Evolutionary conservation across 2,888 invertebrate species (phyloP), one percentile per base, ranked within the genome.

Genomic region (Tromatobia lineatoria): DNA sequence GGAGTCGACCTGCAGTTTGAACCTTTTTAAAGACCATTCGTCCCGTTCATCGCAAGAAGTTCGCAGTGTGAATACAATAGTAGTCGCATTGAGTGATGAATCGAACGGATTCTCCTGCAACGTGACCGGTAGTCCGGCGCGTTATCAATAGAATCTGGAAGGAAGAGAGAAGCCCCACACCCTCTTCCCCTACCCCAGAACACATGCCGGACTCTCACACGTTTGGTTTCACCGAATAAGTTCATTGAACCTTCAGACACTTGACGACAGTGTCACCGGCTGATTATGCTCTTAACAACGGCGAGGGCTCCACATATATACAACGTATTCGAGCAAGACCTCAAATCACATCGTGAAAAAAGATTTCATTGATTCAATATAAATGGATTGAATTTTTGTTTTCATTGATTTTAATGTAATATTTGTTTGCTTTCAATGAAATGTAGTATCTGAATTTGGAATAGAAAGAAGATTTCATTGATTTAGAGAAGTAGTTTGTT

Each of bases 161-260:
- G 45, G 76, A 34, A 66, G 57, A 59, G n/a, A 45, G 42, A 54
- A 73, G 42, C 42, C 3, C 42, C 52, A 50, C 66, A 45, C 66
- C 54, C 61, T 18, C n/a, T 10, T 57, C 52, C 45, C 8, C n/a
- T 18, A 42, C 69, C 45, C 50, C 52, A 20, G 67, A 61, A 59
- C 66, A 54, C 57, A 25, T 11, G 42, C n/a, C 25, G 25, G 61
- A 34, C 75, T 70, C 69, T 73, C 74, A 45, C 1, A 64, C 64
- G 75, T 29, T 52, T 64, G 82, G 57, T 66, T 81, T 64, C 73
- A 67, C 82, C 82, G 80, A 83, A 87, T 81, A 85, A 87, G 86
- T 87, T 85, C 87, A 74, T 87, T 85, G 82, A 87, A 83, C 85
- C 71, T 57, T 54, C 34, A 18, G 34, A 64, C 67, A 50, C 20